Percentiles rank a stretch among this genome's conserved stretches.
Evolutionary conservation across 2,113 vertebrate species (phyloP).

Genomic region (Mesocricetus auratus): DNA sequence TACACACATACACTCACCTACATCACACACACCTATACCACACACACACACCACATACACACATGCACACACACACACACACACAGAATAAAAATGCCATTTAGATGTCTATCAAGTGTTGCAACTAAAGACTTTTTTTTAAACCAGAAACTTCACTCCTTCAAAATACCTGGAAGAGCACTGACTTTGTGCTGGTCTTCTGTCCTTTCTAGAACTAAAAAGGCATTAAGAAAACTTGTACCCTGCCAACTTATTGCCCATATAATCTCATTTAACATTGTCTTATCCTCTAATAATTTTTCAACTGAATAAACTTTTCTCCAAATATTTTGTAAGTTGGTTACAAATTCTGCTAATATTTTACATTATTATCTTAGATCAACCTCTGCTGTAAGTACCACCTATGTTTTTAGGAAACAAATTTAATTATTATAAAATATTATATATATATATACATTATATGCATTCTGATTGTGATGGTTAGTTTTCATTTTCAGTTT

Average conservation of each 20-base stretch:
- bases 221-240: background rate
- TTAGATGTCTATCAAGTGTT: background rate
- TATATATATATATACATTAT: background rate
- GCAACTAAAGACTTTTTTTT: background rate
- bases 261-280: background rate
- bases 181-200: background rate
- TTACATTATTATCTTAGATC: background rate
- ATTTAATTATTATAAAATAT: background rate
- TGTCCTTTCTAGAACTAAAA: background rate
- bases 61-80: background rate
- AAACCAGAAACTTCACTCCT: background rate
- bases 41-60: background rate
- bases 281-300: constrained; percentile 3
- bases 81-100: background rate
- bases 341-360: background rate
- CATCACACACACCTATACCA: background rate
- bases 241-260: background rate
- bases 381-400: background rate
- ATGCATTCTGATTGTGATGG: background rate
- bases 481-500: background rate
- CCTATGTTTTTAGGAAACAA: background rate
- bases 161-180: background rate
- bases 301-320: background rate
- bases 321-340: background rate
- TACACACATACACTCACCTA: background rate